Base-by-base conservation (phyloP, 2,888 invertebrate species). In the Campoletis raptor region DNA sequence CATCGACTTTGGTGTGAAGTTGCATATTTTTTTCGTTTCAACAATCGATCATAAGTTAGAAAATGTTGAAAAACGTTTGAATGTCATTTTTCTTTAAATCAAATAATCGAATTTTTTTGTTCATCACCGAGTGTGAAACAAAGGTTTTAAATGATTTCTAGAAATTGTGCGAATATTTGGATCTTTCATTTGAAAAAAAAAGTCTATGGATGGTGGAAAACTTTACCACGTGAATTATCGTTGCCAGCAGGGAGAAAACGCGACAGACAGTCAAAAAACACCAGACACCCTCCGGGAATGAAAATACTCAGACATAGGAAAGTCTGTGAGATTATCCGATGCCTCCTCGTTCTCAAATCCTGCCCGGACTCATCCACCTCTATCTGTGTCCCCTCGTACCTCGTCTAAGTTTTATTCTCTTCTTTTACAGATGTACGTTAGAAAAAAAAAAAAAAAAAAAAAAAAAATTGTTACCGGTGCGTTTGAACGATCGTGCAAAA, bases 291-390 rank as follows among this genome's bases (percentile, higher is more conserved):
- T 80, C 81, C 67, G 80, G 88, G 82, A 81, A 88, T 82, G 85
- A 89, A 83, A 87, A 85, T 87, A 87, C 85, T 85, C 88, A 84
- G 84, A 74, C 72, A 74, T 40, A 67, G 80, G 76, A 36, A 72
- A 78, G 84, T 83, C 70, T 66, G 72, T 69, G 80, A 81, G 87
- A 86, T 89, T 86, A 88, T 89, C 87, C 84, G 76, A 83, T 84
- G 83, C 86, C 70, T 87, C 86, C 83, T 86, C 73, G 54, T 74
- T 48, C 81, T 61, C 36, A 80, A 84, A 81, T 81, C 81, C 72
- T 21, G 15, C 9, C 61, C 69, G 69, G 52, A 76, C 54, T 78
- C 77, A 83, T 70, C 72, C 83, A 70, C 40, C 64, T 52, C 30
- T 52, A 45, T 21, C 15, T 36, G 21, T 21, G 42, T 61, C 18